A percentile compares a stretch with the other conserved stretches of the same genome.
phyloP scores from a whole-genome alignment of 2,888 invertebrate species.

The Calameuta filiformis region DNA sequence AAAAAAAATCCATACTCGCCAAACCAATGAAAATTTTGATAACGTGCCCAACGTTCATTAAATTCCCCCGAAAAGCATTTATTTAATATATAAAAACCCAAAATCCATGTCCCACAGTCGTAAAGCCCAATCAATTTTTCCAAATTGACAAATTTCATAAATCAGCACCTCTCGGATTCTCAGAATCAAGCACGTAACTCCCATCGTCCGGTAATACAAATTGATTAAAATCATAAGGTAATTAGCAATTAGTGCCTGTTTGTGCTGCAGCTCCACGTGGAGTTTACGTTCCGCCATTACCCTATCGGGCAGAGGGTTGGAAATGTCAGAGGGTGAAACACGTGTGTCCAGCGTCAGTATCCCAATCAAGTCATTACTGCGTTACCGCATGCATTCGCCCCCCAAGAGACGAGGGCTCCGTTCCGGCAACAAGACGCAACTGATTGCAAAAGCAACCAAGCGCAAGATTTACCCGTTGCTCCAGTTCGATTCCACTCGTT shows the following conservation, averaged over 20 bases:
- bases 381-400: constrained; percentile 19
- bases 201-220: constrained; percentile 14
- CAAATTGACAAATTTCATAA: neutral
- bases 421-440: neutral
- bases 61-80: neutral
- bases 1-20: too few relatives aligned
- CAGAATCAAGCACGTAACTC: neutral
- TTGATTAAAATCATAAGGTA: constrained; percentile 34
- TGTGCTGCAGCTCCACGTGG: constrained; percentile 17
- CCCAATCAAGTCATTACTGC: constrained; percentile 44
- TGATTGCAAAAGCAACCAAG: neutral
- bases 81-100: neutral
- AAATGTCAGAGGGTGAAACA: constrained; percentile 45
- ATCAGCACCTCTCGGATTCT: neutral
- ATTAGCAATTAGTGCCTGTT: constrained; percentile 36
- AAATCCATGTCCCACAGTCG: too few relatives aligned
- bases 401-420: neutral
- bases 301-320: constrained; percentile 26
- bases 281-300: constrained; percentile 2
- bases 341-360: constrained; percentile 37
- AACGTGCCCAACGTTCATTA: neutral
- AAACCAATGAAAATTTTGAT: neutral
- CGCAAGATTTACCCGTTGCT: neutral
- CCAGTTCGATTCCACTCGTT: neutral
- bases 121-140: neutral